Evolutionary conservation across 2,888 invertebrate species (phyloP).

Genomic region (Eristalinus aeneus): DNA sequence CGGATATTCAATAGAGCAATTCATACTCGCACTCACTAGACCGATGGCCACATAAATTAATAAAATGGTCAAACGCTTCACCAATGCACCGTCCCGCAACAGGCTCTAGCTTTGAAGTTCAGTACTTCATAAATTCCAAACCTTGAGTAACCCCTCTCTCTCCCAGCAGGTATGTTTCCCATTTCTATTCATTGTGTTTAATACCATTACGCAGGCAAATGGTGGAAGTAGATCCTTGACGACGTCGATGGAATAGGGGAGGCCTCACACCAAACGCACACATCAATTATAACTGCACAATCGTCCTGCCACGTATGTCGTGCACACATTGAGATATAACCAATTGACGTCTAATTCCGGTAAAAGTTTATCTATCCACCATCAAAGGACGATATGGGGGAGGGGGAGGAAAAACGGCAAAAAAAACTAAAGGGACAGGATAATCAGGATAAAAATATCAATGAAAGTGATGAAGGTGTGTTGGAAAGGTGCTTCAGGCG

Average conservation of each 20-base stretch:
- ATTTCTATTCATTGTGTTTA: not conserved
- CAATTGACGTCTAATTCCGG: slow-evolving; percentile 54
- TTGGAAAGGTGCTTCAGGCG: slow-evolving; percentile 13
- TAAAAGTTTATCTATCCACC: slow-evolving; percentile 46
- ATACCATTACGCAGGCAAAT: slow-evolving; percentile 1
- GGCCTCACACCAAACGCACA: not conserved
- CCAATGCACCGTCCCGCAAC: not conserved
- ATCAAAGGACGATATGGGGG: slow-evolving; percentile 6
- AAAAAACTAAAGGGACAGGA: slow-evolving; percentile 24
- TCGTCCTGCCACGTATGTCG: not conserved
- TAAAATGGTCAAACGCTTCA: slow-evolving; percentile 3
- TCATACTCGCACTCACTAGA: not conserved
- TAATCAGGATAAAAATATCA: slow-evolving; percentile 54
- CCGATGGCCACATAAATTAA: slow-evolving; percentile 14
- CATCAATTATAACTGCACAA: slow-evolving; percentile 1
- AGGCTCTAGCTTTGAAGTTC: not conserved
- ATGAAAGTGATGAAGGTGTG: slow-evolving; percentile 50
- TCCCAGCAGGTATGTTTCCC: not conserved
- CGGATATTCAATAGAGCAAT: not conserved
- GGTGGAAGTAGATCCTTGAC: slow-evolving; percentile 9
- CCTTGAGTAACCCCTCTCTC: not conserved
- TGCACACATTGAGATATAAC: slow-evolving; percentile 17
- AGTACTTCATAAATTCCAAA: not conserved
- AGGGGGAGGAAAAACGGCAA: not conserved
- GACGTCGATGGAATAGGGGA: slow-evolving; percentile 16